Base-by-base conservation (phyloP, 2,113 vertebrate genomes). In the Montifringilla adamsi region DNA sequence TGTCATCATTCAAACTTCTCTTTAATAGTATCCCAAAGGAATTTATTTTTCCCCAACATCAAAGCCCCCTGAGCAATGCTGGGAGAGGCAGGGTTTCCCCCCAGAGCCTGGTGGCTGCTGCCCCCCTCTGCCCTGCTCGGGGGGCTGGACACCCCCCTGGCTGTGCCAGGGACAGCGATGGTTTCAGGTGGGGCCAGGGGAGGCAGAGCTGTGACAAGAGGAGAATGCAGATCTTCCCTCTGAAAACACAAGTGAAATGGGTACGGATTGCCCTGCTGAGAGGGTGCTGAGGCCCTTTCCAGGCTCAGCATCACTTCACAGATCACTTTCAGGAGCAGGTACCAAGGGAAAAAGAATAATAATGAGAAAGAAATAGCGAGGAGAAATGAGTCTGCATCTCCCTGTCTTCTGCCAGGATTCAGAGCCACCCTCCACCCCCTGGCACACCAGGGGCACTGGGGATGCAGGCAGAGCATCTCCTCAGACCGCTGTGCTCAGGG, bases 131-230 rank as follows among this genome's bases (percentile, higher is more conserved):
- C 49, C 68, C 69, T 3, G 4, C 69, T 18, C 2, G 0, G 1
- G 74, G 64, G 47, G 31, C 69, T n/a, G 63, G 22, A 19, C 5
- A 1, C 28, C 16, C 26, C 70, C 69, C 6, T 8, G 75, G 33
- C 70, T 70, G 46, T 22, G 72, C 26, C 0, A 4, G 46, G 44
- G 30, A 35, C 0, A 18, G 37, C 0, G 0, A 5, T 4, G 24
- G 5, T 11, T 53, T n/a, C 58, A 70, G 13, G 30, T 23, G 46
- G 26, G 31, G 49, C 41, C 23, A 21, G 9, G 41, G 16, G 10
- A 56, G 58, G 72, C 39, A 41, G 41, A 46, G 46, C 68, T 28
- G 75, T 8, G 62, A 10, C 4, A 30, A 37, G 62, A 17, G 1
- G 26, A 68, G 62, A 27, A 53, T 56, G 37, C n/a, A 70, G n/a